Percentiles rank a stretch among this genome's conserved stretches.
Conservation (phyloP, 37 sponge, comb jelly and placozoan genomes). For the Chondrilla cf. caribensis region DNA sequence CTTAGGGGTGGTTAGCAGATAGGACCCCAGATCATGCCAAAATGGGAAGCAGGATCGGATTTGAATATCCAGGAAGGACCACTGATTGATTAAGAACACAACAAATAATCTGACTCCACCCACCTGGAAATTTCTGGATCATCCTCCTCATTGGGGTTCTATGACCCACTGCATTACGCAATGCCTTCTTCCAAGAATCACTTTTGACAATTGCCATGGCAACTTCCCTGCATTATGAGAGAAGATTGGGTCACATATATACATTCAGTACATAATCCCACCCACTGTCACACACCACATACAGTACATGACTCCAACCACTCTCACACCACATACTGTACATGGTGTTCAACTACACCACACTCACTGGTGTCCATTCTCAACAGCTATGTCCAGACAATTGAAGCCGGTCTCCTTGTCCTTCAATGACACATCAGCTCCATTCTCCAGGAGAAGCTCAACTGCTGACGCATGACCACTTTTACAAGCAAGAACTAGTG, state of each 20-base stretch:
- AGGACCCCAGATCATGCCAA: too few species aligned
- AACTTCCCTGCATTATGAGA: conserved; percentile 55
- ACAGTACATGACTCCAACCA: too few species aligned
- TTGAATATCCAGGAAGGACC: too few species aligned
- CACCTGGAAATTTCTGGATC: conserved; percentile 84
- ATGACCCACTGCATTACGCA: conserved; percentile 43
- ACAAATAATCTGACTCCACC: not conserved
- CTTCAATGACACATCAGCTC: conserved; percentile 43
- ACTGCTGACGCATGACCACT: conserved; percentile 58
- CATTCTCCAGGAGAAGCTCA: conserved; percentile 50
- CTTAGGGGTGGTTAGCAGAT: too few species aligned
- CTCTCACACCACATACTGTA: too few species aligned
- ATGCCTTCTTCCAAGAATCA: conserved; percentile 54
- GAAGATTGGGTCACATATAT: not conserved
- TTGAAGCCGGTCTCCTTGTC: conserved; percentile 45
- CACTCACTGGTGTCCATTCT: conserved; percentile 76
- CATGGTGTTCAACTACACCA: too few species aligned
- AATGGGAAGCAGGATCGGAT: too few species aligned
- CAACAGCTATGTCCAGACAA: conserved; percentile 83
- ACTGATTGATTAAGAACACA: too few species aligned
- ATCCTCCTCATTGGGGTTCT: conserved; percentile 80
- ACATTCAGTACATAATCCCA: too few species aligned
- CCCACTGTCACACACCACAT: too few species aligned
- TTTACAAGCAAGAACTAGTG: conserved; percentile 77
- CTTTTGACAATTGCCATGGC: conserved; percentile 65